A percentile compares a stretch with the other conserved stretches of the same genome.
Evolutionary conservation across 2,113 vertebrate genomes (phyloP).

Genomic region (Setophaga kirtlandii): DNA sequence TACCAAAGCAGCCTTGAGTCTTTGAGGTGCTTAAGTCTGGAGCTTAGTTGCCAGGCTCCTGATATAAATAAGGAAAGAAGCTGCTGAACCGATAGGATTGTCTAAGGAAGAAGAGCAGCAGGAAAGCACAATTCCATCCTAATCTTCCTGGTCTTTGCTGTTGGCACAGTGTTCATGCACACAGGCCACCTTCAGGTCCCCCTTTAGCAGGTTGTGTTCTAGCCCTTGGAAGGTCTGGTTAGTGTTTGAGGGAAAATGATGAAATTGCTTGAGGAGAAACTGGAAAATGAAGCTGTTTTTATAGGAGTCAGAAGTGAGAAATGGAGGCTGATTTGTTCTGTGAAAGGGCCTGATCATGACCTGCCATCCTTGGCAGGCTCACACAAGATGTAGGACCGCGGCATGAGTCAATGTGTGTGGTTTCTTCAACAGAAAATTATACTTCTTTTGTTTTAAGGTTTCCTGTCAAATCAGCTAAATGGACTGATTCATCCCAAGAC

Average conservation of each 20-base stretch:
- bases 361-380: not conserved
- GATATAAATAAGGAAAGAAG: not conserved
- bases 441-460: not conserved
- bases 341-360: not conserved
- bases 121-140: not conserved
- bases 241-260: not conserved
- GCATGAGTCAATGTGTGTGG: rapidly evolving
- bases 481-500: not conserved
- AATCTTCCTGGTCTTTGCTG: not conserved
- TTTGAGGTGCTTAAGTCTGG: not conserved
- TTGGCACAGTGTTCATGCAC: not conserved
- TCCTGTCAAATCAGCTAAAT: not conserved
- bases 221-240: not conserved
- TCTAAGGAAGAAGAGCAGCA: not conserved
- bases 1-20: not conserved
- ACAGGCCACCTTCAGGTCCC: not conserved
- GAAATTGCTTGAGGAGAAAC: not conserved
- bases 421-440: not conserved
- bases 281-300: not conserved
- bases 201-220: not conserved
- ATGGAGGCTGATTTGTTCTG: not conserved
- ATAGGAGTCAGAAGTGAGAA: not conserved
- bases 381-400: not conserved
- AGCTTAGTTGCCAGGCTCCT: not conserved
- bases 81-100: not conserved